phyloP scores from a whole-genome alignment of 2,888 invertebrate genomes.

The Leptopilina myrica region DNA sequence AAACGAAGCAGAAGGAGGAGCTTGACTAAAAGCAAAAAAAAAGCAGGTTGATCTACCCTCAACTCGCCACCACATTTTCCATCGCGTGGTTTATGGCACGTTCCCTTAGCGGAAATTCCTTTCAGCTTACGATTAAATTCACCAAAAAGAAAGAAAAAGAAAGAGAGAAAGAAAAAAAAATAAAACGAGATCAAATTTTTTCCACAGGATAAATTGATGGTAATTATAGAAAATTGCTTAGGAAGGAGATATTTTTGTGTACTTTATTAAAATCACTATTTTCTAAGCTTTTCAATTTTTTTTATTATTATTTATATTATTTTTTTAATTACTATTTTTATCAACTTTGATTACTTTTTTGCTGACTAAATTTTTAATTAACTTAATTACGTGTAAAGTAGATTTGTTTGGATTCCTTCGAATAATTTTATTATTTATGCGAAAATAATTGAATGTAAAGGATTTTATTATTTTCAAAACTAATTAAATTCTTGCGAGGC shows the following conservation, averaged over 20 bases:
- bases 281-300: not conserved
- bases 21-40: slow-evolving; percentile 4
- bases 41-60: not conserved
- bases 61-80: slow-evolving; percentile 2
- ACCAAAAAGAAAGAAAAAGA: not conserved
- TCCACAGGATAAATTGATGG: not conserved
- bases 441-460: too few relatives aligned
- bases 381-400: too few relatives aligned
- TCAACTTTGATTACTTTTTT: not conserved
- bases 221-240: slow-evolving; percentile 21
- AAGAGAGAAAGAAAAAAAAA: too few relatives aligned
- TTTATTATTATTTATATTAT: too few relatives aligned
- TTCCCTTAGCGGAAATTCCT: slow-evolving; percentile 14
- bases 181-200: slow-evolving; percentile 17
- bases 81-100: slow-evolving; percentile 3
- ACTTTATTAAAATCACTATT: not conserved
- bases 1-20: not conserved
- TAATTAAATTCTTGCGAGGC: too few relatives aligned
- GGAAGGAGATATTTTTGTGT: not conserved
- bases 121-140: slow-evolving; percentile 10
- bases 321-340: not conserved
- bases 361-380: too few relatives aligned
- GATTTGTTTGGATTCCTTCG: too few relatives aligned
- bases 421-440: too few relatives aligned
- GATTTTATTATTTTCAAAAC: too few relatives aligned